Evolutionary conservation across 2,113 vertebrate species (phyloP).

Genomic region (Progne subis): DNA sequence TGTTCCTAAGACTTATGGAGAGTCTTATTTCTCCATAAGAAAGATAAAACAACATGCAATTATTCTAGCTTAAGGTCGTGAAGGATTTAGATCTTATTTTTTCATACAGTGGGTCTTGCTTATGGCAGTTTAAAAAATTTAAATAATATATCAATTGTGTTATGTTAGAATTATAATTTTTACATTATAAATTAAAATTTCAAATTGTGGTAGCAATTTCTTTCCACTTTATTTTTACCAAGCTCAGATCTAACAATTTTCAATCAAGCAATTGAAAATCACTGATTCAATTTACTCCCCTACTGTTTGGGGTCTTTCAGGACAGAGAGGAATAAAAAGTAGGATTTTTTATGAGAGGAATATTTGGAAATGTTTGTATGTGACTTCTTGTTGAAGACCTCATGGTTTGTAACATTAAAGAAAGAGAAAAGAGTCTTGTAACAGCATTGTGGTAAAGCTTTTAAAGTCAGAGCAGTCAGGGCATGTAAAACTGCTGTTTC

Average conservation of each 20-base stretch:
- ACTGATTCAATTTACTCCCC: background rate
- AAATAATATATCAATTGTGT: background rate
- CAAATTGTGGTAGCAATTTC: background rate
- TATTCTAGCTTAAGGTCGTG: background rate
- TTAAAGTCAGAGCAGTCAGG: constrained; percentile 13
- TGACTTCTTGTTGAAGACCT: background rate
- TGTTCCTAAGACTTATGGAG: background rate
- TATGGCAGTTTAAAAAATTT: background rate
- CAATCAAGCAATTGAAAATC: constrained; percentile 3
- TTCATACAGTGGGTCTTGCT: background rate
- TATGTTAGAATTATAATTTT: background rate
- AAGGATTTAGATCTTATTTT: background rate
- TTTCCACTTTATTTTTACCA: background rate
- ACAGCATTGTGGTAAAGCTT: background rate
- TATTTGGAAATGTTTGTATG: background rate
- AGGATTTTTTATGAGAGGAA: background rate
- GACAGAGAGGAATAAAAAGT: background rate
- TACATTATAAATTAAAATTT: background rate
- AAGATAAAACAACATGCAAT: background rate
- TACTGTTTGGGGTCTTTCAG: background rate
- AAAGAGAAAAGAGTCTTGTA: background rate
- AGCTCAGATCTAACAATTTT: background rate
- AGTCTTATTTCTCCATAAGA: background rate
- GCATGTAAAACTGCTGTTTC: constrained; percentile 47
- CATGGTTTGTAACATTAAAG: background rate